A percentile compares a stretch with the other conserved stretches of the same genome.
These are phyloP conservation scores for Perca fluviatilis DNA, from an alignment of 2,113 vertebrate genomes.

Conservation along the genomic window DNA sequence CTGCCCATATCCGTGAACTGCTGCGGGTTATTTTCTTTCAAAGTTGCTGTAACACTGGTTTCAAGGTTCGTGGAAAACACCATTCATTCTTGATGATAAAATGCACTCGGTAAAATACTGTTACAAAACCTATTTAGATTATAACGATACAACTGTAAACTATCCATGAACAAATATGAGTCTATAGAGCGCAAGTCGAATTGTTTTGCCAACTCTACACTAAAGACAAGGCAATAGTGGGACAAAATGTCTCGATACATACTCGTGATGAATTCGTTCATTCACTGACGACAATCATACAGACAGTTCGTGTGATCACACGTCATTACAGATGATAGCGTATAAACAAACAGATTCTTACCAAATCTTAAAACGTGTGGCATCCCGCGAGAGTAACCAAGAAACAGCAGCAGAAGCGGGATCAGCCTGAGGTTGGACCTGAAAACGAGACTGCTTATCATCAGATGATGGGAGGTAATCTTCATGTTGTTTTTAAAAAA, in stretches of 20 bases:
- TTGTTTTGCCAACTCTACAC: conserved; percentile 25
- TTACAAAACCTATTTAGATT: not conserved
- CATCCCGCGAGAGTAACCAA: conserved; percentile 96
- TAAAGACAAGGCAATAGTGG: conserved; percentile 7
- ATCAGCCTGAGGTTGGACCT: conserved; percentile 91
- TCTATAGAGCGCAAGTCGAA: not conserved
- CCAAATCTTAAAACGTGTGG: conserved; percentile 98
- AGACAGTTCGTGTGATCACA: not conserved
- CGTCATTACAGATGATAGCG: not conserved
- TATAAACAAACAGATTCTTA: conserved; percentile 83
- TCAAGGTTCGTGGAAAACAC: conserved; percentile 10
- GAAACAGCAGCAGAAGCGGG: conserved; percentile 92
- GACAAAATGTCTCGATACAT: conserved; percentile 1
- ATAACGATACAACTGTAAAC: not conserved
- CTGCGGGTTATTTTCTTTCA: conserved; percentile 42
- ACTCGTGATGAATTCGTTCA: conserved; percentile 13
- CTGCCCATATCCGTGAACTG: conserved; percentile 45
- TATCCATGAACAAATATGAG: not conserved
- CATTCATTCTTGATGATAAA: not conserved
- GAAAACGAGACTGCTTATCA: conserved; percentile 93
- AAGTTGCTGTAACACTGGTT: conserved; percentile 36
- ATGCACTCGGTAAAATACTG: not conserved
- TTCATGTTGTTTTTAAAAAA: conserved; percentile 94
- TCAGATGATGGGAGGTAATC: conserved; percentile 90
- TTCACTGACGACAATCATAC: not conserved